Conservation (phyloP, 2,113 vertebrate genomes). For the Apaloderma vittatum region DNA sequence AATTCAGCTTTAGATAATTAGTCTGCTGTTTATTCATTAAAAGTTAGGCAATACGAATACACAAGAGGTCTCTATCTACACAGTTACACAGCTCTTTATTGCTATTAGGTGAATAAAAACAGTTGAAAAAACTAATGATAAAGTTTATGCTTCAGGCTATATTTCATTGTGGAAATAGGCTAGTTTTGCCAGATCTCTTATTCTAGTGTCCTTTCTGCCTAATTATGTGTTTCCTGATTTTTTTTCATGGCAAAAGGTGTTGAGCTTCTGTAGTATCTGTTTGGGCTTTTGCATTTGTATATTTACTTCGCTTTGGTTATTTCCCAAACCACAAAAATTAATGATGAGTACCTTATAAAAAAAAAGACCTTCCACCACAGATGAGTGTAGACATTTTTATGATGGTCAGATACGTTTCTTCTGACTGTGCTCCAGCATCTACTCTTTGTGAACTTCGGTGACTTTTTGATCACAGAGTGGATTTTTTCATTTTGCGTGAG, state of each 20-base stretch:
- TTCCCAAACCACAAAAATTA: background rate
- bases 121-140: background rate
- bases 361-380: background rate
- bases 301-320: background rate
- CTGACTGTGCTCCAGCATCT: background rate
- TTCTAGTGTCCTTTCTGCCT: background rate
- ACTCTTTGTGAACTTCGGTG: background rate
- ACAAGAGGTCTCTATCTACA: background rate
- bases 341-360: background rate
- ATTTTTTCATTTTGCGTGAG: background rate
- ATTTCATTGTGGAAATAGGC: background rate
- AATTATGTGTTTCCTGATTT: background rate
- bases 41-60: background rate
- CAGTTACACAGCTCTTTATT: background rate
- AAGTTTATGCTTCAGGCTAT: background rate
- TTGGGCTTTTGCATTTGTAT: background rate
- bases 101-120: background rate
- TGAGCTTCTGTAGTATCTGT: background rate
- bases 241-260: background rate
- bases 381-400: background rate
- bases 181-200: background rate
- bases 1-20: background rate
- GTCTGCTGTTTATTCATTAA: background rate
- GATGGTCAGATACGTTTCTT: background rate
- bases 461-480: background rate